Evolutionary conservation across 1,140 invertebrate species (phyloP).

Genomic region (Atta colombica): DNA sequence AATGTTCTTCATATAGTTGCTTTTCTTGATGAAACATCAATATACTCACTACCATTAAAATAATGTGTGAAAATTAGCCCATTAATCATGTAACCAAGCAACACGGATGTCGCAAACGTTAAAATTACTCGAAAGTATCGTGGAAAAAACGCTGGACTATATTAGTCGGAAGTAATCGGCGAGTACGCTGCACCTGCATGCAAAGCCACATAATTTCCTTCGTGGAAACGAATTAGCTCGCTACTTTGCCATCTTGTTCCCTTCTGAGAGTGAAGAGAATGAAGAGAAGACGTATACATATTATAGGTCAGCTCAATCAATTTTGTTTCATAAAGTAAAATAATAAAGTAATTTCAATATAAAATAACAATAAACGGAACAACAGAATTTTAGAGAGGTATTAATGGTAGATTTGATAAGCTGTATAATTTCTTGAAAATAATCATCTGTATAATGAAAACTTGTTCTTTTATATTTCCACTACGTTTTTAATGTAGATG

Average conservation of each 20-base stretch:
- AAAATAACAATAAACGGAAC: not conserved
- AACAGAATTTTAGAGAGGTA: not conserved
- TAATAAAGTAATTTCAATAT: not conserved
- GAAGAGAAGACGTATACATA: not conserved
- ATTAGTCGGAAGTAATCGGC: constrained; percentile 39
- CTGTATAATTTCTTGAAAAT: not conserved
- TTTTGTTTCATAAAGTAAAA: not conserved
- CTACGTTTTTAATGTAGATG: too few relatives aligned
- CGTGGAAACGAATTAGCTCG: constrained; percentile 56
- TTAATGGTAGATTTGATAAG: not conserved
- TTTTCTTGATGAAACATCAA: constrained; percentile 1
- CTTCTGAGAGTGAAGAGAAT: not conserved
- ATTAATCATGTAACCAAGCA: constrained; percentile 23
- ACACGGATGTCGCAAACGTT: constrained; percentile 22
- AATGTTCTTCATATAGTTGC: not conserved
- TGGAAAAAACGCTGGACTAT: constrained; percentile 30
- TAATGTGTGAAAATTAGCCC: constrained; percentile 28
- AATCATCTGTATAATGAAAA: not conserved
- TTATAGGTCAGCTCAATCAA: not conserved
- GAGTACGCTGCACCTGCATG: constrained; percentile 38
- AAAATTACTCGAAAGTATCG: constrained; percentile 23
- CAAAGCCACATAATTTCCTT: constrained; percentile 66
- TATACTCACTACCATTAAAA: constrained; percentile 23
- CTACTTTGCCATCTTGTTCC: constrained; percentile 6
- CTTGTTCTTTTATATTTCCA: not conserved